These are phyloP conservation scores for Julus scanicus DNA, from an alignment of 2,888 invertebrate genomes.

Conservation along the genomic window DNA sequence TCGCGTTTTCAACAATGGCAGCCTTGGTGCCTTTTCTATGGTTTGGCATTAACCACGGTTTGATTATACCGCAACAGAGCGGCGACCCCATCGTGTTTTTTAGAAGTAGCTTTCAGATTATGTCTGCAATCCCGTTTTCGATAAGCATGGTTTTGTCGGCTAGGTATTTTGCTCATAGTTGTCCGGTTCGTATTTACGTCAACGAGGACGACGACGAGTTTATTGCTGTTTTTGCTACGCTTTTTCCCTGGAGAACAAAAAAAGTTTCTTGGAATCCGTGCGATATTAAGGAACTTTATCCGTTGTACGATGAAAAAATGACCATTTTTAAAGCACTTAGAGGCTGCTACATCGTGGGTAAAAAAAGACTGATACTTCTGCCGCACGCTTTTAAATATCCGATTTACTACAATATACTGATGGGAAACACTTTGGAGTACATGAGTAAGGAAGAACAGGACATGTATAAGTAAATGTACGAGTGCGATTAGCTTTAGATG, in stretches of 20 bases:
- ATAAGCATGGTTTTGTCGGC: background rate
- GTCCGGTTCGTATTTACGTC: constrained; percentile 38
- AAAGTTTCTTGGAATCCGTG: background rate
- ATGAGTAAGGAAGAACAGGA: background rate
- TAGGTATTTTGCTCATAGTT: background rate
- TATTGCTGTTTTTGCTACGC: constrained; percentile 46
- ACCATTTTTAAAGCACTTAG: background rate
- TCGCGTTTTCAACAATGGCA: background rate
- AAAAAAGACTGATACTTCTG: background rate
- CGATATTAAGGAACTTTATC: background rate
- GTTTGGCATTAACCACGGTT: background rate
- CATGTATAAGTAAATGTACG: background rate
- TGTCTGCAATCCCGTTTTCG: background rate
- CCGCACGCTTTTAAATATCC: constrained; percentile 44
- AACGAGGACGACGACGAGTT: constrained; percentile 39
- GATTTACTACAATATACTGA: constrained; percentile 44
- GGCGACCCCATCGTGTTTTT: background rate
- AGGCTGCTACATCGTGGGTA: background rate
- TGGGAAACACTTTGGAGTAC: constrained; percentile 38
- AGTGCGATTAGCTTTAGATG: background rate
- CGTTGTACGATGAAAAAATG: background rate
- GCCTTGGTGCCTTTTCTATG: background rate
- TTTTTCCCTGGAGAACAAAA: constrained; percentile 32
- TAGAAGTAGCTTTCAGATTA: background rate
- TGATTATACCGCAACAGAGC: background rate